phyloP scores from a whole-genome alignment of 2,888 invertebrate genomes.

The Harpalus rufipes region DNA sequence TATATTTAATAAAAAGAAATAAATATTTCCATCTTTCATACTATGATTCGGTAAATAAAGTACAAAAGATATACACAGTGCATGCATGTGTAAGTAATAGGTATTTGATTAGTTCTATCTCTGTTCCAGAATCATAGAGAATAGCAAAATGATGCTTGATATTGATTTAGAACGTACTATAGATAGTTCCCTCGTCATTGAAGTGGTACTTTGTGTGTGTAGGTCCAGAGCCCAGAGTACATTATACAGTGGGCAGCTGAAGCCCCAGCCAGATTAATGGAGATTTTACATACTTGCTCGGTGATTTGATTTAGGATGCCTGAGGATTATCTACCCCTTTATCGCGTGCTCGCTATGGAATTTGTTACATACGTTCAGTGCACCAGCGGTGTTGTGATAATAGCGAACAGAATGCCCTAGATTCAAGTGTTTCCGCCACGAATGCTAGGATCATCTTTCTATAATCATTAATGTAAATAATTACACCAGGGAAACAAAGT shows the following conservation, averaged over 20 bases:
- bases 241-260: conserved; percentile 52
- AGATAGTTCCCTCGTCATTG: background rate
- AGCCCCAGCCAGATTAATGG: conserved; percentile 64
- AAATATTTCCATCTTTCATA: too few species aligned
- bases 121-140: background rate
- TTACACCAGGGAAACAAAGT: background rate
- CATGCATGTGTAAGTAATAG: too few species aligned
- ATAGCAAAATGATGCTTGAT: background rate
- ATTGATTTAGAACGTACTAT: conserved; percentile 21
- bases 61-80: too few species aligned
- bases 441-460: conserved; percentile 12
- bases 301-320: conserved; percentile 67
- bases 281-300: conserved; percentile 67
- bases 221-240: conserved; percentile 26
- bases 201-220: conserved; percentile 11
- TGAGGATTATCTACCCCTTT: conserved; percentile 64
- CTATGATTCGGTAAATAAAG: too few species aligned
- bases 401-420: conserved; percentile 13
- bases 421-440: conserved; percentile 21
- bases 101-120: too few species aligned
- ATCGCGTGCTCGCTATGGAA: conserved; percentile 57
- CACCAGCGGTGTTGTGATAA: conserved; percentile 24
- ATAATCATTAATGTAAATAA: conserved; percentile 21
- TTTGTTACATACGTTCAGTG: conserved; percentile 60
- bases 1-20: too few species aligned